These are phyloP conservation scores for Eira barbara DNA, from an alignment of 2,113 vertebrate genomes.

Conservation along the genomic window DNA sequence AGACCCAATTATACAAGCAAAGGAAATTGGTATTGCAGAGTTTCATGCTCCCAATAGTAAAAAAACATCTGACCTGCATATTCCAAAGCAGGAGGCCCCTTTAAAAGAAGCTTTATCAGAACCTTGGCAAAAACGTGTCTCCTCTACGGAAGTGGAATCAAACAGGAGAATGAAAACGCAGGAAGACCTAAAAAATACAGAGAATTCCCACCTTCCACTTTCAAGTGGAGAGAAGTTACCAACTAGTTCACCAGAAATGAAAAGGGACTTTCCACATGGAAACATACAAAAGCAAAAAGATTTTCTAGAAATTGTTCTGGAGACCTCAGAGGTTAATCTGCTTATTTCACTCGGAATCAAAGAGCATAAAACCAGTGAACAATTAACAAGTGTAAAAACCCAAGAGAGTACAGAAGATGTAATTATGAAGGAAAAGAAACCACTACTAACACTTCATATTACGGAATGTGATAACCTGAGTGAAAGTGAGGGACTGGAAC, in stretches of 20 bases:
- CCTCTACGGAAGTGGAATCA: neutral
- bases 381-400: neutral
- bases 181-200: neutral
- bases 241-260: neutral
- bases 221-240: neutral
- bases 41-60: neutral
- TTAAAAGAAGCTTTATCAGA: neutral
- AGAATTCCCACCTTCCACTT: neutral
- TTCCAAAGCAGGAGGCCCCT: neutral
- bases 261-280: neutral
- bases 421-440: neutral
- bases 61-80: neutral
- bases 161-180: neutral
- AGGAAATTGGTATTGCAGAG: neutral
- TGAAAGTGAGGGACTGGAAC: neutral
- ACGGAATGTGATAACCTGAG: neutral
- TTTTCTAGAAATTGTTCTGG: neutral
- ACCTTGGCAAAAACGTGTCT: neutral
- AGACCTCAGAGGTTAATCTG: neutral
- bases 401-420: neutral
- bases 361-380: neutral
- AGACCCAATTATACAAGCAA: neutral
- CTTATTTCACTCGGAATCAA: neutral
- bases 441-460: neutral
- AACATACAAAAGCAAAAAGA: neutral